Evolutionary conservation across 1,140 invertebrate genomes (phyloP).

Genomic region (Rhopalosiphum padi): DNA sequence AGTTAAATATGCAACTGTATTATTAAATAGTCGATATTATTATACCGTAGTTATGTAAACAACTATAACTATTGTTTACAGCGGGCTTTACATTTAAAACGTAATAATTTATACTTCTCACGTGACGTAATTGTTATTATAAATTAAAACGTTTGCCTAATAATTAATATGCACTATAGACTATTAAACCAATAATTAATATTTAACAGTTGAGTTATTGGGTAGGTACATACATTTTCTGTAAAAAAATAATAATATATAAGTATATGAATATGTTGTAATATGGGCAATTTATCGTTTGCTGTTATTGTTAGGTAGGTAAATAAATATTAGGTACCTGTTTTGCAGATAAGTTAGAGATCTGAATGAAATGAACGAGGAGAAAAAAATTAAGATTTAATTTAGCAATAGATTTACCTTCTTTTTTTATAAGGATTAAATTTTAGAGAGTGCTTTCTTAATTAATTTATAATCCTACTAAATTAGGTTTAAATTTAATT

Average conservation of each 20-base stretch:
- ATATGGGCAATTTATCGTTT: neutral
- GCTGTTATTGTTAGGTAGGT: neutral
- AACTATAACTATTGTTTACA: neutral
- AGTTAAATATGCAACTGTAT: neutral
- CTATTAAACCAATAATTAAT: neutral
- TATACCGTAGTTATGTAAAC: neutral
- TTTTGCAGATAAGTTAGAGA: neutral
- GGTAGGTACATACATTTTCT: neutral
- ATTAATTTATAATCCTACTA: too few relatives aligned
- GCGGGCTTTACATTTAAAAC: neutral
- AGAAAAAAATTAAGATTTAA: too few relatives aligned
- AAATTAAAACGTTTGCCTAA: constrained; percentile 6
- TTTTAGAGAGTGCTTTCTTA: neutral
- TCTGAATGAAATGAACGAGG: too few relatives aligned
- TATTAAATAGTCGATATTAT: neutral
- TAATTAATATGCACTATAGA: neutral
- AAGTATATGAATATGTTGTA: neutral
- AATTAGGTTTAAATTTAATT: too few relatives aligned
- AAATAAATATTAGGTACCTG: neutral
- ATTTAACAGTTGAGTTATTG: neutral
- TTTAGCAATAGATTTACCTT: too few relatives aligned
- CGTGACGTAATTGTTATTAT: neutral
- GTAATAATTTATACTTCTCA: neutral
- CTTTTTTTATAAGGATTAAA: neutral
- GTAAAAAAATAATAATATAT: neutral